Percentiles rank a stretch among this genome's conserved stretches.
phyloP scores from a whole-genome alignment of 2,113 vertebrate species.

The Pardalotus punctatus region DNA sequence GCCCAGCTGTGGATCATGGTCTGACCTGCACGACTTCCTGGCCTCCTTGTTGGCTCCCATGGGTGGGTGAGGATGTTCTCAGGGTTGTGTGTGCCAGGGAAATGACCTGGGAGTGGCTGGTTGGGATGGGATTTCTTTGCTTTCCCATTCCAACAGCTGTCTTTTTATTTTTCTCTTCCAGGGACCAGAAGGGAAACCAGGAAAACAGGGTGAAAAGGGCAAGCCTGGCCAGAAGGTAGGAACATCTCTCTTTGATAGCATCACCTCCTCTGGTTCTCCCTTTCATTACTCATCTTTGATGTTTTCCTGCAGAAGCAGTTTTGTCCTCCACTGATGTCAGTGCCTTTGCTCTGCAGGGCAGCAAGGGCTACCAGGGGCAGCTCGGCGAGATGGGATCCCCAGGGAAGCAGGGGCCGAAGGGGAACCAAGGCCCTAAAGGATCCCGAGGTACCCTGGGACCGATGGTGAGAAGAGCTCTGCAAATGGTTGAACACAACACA shows the following conservation, averaged over 20 bases:
- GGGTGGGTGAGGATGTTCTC: neutral
- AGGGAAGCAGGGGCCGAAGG: conserved; percentile 84
- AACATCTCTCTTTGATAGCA: neutral
- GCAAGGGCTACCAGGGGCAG: conserved; percentile 90
- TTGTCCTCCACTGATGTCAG: neutral
- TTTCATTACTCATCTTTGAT: neutral
- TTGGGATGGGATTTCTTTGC: neutral
- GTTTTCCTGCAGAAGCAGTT: neutral
- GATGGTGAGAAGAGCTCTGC: conserved; percentile 80
- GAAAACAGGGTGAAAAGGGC: conserved; percentile 91
- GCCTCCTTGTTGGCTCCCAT: neutral
- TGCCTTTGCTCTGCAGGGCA: conserved; percentile 77
- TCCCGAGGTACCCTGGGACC: conserved; percentile 94
- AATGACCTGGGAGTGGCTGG: neutral
- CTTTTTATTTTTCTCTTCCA: conserved; percentile 46
- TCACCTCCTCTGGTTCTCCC: neutral
- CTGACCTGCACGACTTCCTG: neutral
- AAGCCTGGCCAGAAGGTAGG: conserved; percentile 89
- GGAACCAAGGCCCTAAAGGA: conserved; percentile 91
- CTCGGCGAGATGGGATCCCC: conserved; percentile 89
- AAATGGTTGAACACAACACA: neutral
- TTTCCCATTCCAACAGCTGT: neutral
- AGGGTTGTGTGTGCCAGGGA: neutral
- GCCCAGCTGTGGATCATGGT: neutral
- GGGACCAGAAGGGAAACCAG: conserved; percentile 95